These are phyloP conservation scores for Cichladusa arquata DNA, from an alignment of 2,113 vertebrate genomes.

Conservation along the genomic window DNA sequence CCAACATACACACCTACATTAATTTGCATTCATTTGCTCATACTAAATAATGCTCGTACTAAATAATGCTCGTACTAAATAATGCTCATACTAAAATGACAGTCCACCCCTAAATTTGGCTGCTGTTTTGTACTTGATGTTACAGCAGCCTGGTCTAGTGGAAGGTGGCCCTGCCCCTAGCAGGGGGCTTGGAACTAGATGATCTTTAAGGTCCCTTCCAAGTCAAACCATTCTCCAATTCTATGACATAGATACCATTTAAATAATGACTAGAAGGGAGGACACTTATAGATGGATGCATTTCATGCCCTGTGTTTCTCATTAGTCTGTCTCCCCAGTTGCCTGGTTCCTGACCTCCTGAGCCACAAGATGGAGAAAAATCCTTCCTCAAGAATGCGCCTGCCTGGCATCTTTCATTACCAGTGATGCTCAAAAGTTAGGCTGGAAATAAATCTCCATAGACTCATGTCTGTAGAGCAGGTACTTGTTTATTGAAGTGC, in stretches of 20 bases:
- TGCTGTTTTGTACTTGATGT: neutral
- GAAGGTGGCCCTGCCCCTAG: neutral
- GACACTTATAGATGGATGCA: rapidly evolving
- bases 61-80: neutral
- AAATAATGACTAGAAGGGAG: neutral
- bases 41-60: neutral
- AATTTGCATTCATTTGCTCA: neutral
- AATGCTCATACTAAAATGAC: neutral
- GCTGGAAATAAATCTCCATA: neutral
- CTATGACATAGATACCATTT: neutral
- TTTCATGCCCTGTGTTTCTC: neutral
- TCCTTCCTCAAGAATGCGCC: rapidly evolving
- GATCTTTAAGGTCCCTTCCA: neutral
- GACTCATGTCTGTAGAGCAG: rapidly evolving
- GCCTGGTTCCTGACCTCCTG: neutral
- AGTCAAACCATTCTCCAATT: neutral
- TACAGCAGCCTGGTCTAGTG: neutral
- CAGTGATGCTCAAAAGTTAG: neutral
- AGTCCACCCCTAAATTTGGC: neutral
- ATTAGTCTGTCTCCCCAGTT: too few species aligned
- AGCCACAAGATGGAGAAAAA: neutral
- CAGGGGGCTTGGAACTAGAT: neutral
- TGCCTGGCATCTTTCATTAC: neutral
- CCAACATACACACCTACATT: rapidly evolving
- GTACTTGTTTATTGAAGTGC: neutral